Percentiles rank a stretch among this genome's conserved stretches.
These are phyloP conservation scores for Rhynchopsitta pachyrhyncha DNA, from an alignment of 2,113 vertebrate species.

Conservation along the genomic window DNA sequence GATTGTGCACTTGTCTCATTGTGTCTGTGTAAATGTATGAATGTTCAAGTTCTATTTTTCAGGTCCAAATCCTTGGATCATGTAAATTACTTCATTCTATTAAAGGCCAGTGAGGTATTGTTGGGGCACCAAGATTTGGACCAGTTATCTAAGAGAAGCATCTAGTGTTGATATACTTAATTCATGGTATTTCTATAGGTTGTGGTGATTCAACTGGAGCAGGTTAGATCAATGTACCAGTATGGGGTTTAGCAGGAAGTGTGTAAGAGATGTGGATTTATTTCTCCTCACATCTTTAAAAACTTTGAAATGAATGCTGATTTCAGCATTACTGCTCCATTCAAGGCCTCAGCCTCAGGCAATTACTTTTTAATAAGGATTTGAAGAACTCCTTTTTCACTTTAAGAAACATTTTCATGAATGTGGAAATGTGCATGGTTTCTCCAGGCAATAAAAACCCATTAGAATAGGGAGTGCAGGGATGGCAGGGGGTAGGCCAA, in stretches of 20 bases:
- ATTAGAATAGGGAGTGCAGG: not conserved
- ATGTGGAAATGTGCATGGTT: not conserved
- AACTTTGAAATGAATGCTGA: conserved; percentile 23
- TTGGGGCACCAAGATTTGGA: not conserved
- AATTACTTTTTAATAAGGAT: conserved; percentile 43
- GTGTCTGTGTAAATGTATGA: not conserved
- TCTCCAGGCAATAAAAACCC: conserved; percentile 13
- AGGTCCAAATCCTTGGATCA: not conserved
- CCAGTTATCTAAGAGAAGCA: not conserved
- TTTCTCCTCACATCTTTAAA: not conserved
- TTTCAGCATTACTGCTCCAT: not conserved
- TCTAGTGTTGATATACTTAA: not conserved
- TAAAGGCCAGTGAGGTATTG: not conserved
- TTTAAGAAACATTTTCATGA: conserved; percentile 24
- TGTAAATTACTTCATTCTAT: not conserved
- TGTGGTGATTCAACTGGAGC: not conserved
- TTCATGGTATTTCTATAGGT: not conserved
- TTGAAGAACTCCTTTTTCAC: conserved; percentile 25
- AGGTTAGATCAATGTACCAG: accelerated
- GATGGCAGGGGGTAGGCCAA: not conserved
- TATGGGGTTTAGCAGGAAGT: not conserved
- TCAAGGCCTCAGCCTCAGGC: not conserved
- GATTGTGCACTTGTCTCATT: not conserved
- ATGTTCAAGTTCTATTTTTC: not conserved
- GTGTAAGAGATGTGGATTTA: not conserved